Conservation (phyloP, 2,113 vertebrate genomes). For the Phrynosoma platyrhinos region DNA sequence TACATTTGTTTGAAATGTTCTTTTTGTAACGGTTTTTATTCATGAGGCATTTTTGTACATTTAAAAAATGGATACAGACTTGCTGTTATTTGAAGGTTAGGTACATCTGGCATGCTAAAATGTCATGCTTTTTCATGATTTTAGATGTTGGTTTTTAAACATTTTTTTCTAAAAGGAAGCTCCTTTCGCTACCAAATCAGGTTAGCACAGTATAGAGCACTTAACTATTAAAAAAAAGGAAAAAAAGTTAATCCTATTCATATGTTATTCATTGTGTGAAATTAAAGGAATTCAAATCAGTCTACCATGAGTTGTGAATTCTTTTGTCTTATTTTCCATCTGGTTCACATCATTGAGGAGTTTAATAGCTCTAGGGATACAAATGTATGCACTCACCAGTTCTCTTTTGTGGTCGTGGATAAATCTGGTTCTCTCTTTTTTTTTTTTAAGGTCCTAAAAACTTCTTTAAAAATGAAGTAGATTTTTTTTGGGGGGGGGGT, state of each 20-base stretch:
- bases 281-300: constrained; percentile 93
- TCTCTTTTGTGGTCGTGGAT: constrained; percentile 75
- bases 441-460: constrained; percentile 28
- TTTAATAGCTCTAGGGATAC: constrained; percentile 78
- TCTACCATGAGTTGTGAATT: constrained; percentile 84
- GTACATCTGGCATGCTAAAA: constrained; percentile 95
- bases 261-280: constrained; percentile 99
- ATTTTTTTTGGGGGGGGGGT: not conserved
- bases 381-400: constrained; percentile 72
- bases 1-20: constrained; percentile 99
- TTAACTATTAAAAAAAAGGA: constrained; percentile 89
- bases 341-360: constrained; percentile 80
- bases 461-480: not conserved
- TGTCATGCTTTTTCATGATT: constrained; percentile 99
- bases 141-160: constrained; percentile 93
- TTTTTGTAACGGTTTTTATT: constrained; percentile 99
- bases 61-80: constrained; percentile 87
- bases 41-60: constrained; percentile 99
- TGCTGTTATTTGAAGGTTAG: constrained; percentile 87
- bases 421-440: constrained; percentile 68
- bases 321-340: constrained; percentile 86
- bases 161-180: constrained; percentile 92
- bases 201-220: constrained; percentile 97
- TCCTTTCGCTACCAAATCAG: constrained; percentile 96
- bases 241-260: constrained; percentile 98